A percentile compares a stretch with the other conserved stretches of the same genome.
Evolutionary conservation across 2,888 invertebrate species (phyloP).

Genomic region (Eupithecia subumbrata): DNA sequence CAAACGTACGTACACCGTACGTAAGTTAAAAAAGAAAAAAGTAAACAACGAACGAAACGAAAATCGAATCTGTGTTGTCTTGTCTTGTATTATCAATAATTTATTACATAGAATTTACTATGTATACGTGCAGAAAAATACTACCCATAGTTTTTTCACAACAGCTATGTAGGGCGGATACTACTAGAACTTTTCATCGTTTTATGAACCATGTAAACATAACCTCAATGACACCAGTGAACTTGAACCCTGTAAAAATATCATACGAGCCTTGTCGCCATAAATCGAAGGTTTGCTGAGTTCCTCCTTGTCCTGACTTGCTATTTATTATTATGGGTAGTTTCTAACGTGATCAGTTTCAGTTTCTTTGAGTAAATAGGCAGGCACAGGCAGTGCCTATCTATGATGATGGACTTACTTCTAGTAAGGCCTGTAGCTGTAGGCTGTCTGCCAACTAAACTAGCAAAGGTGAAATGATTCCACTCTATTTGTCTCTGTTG

Average conservation of each 20-base stretch:
- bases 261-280: conserved; percentile 52
- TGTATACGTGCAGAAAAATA: conserved; percentile 26
- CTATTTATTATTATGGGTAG: neutral
- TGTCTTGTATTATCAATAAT: no score
- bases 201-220: conserved; percentile 56
- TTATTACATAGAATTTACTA: neutral
- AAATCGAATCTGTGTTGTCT: no score
- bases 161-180: neutral
- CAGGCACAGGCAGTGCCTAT: neutral
- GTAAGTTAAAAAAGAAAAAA: no score
- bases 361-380: neutral
- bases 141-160: conserved; percentile 8
- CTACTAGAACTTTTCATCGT: conserved; percentile 40
- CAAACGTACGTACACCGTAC: no score
- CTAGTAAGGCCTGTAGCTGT: neutral
- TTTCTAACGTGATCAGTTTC: no score
- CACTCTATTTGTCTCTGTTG: neutral
- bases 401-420: neutral
- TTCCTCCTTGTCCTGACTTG: neutral
- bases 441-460: neutral
- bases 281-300: conserved; percentile 69
- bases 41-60: no score
- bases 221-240: conserved; percentile 50
- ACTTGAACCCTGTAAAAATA: conserved; percentile 40
- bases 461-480: neutral